These are phyloP conservation scores for Catharus bicknelli DNA, from an alignment of 2,113 vertebrate genomes.

Conservation along the genomic window DNA sequence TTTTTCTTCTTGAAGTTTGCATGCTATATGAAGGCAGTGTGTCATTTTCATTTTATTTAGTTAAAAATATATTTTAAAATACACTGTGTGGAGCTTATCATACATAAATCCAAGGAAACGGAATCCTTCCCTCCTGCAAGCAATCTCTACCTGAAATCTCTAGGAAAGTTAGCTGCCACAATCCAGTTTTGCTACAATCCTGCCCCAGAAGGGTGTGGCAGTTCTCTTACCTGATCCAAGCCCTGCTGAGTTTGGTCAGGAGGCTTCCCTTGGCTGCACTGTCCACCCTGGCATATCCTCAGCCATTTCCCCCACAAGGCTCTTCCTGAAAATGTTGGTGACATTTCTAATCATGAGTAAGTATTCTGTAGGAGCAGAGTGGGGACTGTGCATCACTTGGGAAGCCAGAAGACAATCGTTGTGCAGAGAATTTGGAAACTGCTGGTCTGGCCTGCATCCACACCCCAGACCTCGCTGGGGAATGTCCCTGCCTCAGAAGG, in stretches of 20 bases:
- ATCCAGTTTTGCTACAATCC: background rate
- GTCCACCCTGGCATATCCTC: background rate
- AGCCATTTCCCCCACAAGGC: rapidly evolving
- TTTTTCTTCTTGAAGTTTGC: background rate
- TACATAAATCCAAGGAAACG: background rate
- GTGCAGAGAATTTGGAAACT: background rate
- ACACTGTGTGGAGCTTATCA: background rate
- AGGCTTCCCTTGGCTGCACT: background rate
- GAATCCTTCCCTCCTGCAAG: background rate
- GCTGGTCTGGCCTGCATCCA: background rate
- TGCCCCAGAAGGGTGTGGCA: background rate
- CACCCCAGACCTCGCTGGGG: background rate
- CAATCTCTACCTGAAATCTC: background rate
- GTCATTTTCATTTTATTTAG: background rate
- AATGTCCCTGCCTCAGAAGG: background rate
- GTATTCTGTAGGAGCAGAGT: background rate
- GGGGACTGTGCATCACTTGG: background rate
- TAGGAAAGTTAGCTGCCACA: background rate
- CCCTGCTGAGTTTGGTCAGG: background rate
- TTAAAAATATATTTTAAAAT: background rate
- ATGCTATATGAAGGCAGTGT: background rate
- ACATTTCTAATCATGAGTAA: background rate
- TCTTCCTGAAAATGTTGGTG: background rate
- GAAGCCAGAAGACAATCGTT: background rate
- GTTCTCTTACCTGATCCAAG: background rate